phyloP scores from a whole-genome alignment of 2,113 vertebrate genomes.

The Erythrocercus mccallii region DNA sequence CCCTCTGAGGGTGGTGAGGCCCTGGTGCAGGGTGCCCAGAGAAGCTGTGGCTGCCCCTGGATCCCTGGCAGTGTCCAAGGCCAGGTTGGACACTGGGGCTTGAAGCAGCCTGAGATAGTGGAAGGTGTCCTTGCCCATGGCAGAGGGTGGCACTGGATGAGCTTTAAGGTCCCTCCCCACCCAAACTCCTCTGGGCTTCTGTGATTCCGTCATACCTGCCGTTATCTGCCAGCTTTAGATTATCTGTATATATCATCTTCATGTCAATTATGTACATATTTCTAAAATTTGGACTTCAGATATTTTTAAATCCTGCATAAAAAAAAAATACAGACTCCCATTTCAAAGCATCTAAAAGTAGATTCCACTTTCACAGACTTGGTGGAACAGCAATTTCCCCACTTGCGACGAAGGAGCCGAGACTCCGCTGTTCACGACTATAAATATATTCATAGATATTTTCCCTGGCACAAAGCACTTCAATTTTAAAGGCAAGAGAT shows the following conservation, averaged over 20 bases:
- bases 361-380: not conserved
- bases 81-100: accelerated
- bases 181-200: not conserved
- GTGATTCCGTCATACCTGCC: not conserved
- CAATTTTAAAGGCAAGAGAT: slow-evolving; percentile 19
- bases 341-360: slow-evolving; percentile 34
- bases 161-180: not conserved
- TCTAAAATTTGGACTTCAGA: not conserved
- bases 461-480: slow-evolving; percentile 23
- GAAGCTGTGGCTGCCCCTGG: not conserved
- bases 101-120: accelerated
- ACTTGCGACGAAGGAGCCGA: not conserved
- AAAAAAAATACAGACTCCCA: too few relatives aligned
- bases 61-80: not conserved
- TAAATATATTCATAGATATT: slow-evolving; percentile 44
- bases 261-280: not conserved
- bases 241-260: not conserved
- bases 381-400: not conserved
- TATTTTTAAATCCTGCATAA: not conserved
- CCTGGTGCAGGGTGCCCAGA: not conserved
- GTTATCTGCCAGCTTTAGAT: not conserved
- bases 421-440: not conserved
- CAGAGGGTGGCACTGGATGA: accelerated
- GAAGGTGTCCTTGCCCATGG: not conserved
- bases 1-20: accelerated